Evolutionary conservation across 2,888 invertebrate genomes (phyloP).

Genomic region (Muschampia plurimacula): DNA sequence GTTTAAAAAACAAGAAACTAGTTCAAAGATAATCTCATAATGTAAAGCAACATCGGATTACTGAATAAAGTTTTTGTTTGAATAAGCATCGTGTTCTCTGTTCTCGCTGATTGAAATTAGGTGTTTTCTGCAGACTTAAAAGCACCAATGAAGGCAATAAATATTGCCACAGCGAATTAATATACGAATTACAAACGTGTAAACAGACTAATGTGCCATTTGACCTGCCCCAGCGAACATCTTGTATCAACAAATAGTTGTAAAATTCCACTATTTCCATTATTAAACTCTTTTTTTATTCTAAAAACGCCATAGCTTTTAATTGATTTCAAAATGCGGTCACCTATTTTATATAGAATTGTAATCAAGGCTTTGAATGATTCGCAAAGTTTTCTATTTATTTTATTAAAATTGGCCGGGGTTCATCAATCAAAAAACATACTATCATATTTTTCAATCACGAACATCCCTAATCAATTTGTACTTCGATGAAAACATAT

Average conservation of each 20-base stretch:
- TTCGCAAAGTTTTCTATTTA: conserved; percentile 14
- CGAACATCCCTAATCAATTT: not conserved
- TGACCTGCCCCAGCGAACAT: conserved; percentile 32
- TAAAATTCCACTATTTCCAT: conserved; percentile 17
- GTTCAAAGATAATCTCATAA: conserved; percentile 3
- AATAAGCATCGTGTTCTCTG: conserved; percentile 1
- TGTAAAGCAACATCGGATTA: not conserved
- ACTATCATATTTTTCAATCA: not conserved
- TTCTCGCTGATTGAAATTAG: conserved; percentile 7
- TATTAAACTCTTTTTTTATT: conserved; percentile 3
- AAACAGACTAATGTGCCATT: conserved; percentile 27
- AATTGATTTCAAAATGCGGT: conserved; percentile 28
- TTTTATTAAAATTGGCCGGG: not conserved
- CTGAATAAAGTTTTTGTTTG: conserved; percentile 9
- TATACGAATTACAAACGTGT: conserved; percentile 18
- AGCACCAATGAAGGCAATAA: conserved; percentile 2
- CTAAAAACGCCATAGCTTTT: not conserved
- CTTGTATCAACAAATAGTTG: conserved; percentile 25
- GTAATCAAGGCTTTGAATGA: not conserved
- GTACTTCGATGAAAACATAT: not conserved
- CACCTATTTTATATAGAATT: conserved; percentile 23
- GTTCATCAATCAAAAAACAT: not conserved
- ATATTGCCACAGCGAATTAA: conserved; percentile 6
- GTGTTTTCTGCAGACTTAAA: conserved; percentile 2
- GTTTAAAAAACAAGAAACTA: not conserved